A percentile compares a stretch with the other conserved stretches of the same genome.
These are phyloP conservation scores for Danio tinwini DNA, from an alignment of 2,797 vertebrate species.

Conservation along the genomic window DNA sequence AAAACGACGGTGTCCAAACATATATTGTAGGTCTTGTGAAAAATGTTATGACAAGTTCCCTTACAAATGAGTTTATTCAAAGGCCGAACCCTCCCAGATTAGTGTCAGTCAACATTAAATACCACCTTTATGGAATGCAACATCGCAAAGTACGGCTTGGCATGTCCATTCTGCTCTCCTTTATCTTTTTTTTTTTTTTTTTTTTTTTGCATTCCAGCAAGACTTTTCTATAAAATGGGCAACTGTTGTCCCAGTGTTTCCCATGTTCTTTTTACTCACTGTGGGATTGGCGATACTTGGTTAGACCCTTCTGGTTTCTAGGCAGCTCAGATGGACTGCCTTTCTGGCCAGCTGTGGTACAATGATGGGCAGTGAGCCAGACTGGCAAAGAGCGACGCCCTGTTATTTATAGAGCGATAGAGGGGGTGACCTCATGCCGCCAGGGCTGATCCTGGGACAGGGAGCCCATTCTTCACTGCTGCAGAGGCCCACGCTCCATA, in stretches of 20 bases:
- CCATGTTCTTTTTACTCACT: conserved; percentile 2
- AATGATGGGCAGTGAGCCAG: conserved; percentile 63
- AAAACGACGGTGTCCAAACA: conserved; percentile 46
- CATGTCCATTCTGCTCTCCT: background rate
- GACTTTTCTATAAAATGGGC: conserved; percentile 4
- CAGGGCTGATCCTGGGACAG: conserved; percentile 60
- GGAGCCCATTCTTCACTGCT: conserved; percentile 71
- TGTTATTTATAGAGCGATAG: conserved; percentile 70
- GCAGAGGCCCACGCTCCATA: conserved; percentile 67
- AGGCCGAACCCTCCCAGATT: conserved; percentile 31
- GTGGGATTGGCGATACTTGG: conserved; percentile 19
- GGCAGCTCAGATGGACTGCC: conserved; percentile 60
- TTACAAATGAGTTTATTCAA: conserved; percentile 49
- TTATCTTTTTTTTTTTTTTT: background rate
- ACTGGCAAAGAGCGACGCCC: conserved; percentile 60
- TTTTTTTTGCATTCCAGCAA: background rate
- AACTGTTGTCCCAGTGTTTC: background rate
- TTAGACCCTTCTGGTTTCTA: conserved; percentile 60
- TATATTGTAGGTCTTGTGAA: conserved; percentile 44
- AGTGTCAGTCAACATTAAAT: conserved; percentile 22
- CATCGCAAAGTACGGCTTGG: background rate
- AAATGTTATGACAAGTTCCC: conserved; percentile 49
- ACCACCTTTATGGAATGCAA: background rate
- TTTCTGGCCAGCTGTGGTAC: conserved; percentile 67
- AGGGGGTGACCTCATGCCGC: conserved; percentile 67